Evolutionary conservation across 1,140 invertebrate genomes (phyloP).

Genomic region (Plodia interpunctella): DNA sequence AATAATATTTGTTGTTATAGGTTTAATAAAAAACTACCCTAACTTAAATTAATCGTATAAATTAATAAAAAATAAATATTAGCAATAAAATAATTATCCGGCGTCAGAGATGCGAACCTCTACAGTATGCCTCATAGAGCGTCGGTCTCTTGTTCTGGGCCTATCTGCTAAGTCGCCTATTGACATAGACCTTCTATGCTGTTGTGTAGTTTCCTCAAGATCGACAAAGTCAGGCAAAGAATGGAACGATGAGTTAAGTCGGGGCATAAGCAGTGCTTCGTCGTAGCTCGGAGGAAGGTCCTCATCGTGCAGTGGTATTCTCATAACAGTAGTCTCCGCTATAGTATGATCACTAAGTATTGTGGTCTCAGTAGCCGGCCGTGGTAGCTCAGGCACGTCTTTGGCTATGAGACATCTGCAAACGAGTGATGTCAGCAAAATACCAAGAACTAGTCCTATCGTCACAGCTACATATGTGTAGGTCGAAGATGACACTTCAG

Average conservation of each 20-base stretch:
- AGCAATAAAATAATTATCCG: not conserved
- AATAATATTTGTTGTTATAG: not conserved
- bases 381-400: constrained; percentile 70
- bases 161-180: constrained; percentile 63
- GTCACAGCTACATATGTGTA: constrained; percentile 80
- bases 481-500: constrained; percentile 49
- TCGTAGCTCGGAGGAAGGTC: constrained; percentile 84
- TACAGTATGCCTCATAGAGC: constrained; percentile 40
- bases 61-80: not conserved
- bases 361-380: constrained; percentile 68
- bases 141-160: constrained; percentile 47
- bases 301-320: constrained; percentile 76
- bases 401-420: constrained; percentile 77
- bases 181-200: constrained; percentile 55
- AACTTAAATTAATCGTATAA: not conserved
- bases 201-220: constrained; percentile 34
- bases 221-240: constrained; percentile 77
- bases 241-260: constrained; percentile 78
- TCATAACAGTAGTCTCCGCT: constrained; percentile 71
- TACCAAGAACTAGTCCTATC: constrained; percentile 72
- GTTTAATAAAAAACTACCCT: not conserved
- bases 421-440: constrained; percentile 70
- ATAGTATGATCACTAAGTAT: constrained; percentile 75
- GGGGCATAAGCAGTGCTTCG: constrained; percentile 83
- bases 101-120: not conserved